Conservation (phyloP, 2,888 invertebrate species). For the Agrochola lychnidis region DNA sequence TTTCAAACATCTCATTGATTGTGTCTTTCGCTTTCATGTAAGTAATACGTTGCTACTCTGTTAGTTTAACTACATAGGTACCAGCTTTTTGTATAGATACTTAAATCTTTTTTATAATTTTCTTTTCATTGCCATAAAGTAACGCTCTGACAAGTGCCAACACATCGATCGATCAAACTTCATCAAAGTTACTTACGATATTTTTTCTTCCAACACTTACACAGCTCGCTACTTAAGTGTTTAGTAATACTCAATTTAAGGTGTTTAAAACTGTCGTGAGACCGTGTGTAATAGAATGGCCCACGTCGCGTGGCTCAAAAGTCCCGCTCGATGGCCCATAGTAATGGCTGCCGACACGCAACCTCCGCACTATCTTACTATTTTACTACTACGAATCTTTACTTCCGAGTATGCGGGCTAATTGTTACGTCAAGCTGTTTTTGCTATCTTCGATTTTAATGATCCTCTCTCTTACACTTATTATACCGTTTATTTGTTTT, state of each 20-base stretch:
- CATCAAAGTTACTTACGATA: constrained; percentile 19
- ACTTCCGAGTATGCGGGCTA: constrained; percentile 65
- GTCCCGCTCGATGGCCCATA: constrained; percentile 67
- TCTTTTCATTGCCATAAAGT: not conserved
- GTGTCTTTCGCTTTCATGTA: constrained; percentile 26
- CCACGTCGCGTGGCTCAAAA: constrained; percentile 61
- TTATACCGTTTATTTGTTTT: constrained; percentile 53
- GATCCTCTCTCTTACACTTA: constrained; percentile 58
- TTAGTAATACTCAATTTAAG: constrained; percentile 42
- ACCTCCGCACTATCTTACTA: constrained; percentile 65
- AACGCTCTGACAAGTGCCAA: constrained; percentile 20
- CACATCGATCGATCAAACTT: constrained; percentile 15
- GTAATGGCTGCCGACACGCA: constrained; percentile 69
- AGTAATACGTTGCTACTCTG: constrained; percentile 10
- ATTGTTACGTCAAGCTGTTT: constrained; percentile 72
- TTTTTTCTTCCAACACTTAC: constrained; percentile 24
- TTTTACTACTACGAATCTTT: constrained; percentile 61
- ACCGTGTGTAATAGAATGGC: constrained; percentile 46
- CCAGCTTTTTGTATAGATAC: not conserved
- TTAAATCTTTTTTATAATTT: not conserved
- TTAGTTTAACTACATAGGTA: constrained; percentile 21
- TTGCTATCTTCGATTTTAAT: constrained; percentile 61
- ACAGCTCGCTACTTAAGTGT: not conserved
- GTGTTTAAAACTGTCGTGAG: constrained; percentile 54
- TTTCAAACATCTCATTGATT: constrained; percentile 14